Conservation (phyloP, 2,888 invertebrate species). For the Hymenopus coronatus region DNA sequence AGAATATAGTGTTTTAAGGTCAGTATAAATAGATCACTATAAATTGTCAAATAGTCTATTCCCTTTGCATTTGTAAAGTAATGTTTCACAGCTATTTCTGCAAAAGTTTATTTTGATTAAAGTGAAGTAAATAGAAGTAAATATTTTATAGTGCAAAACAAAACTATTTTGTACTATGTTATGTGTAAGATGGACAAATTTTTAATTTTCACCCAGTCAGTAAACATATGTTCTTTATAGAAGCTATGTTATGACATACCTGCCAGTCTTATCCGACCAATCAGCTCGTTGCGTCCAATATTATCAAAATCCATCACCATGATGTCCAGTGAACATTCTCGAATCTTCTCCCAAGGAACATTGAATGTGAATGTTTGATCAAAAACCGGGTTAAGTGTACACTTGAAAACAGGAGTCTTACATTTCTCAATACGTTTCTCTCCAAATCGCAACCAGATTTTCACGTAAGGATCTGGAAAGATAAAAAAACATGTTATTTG, state of each 20-base stretch:
- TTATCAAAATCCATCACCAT: conserved; percentile 98
- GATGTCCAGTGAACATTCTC: conserved; percentile 90
- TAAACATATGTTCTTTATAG: background rate
- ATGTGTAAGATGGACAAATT: too few relatives aligned
- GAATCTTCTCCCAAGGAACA: conserved; percentile 95
- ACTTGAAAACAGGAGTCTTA: conserved; percentile 92
- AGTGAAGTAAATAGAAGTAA: too few relatives aligned
- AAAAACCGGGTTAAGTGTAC: conserved; percentile 92
- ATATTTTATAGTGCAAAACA: too few relatives aligned
- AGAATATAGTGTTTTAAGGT: too few relatives aligned
- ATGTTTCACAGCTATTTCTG: too few relatives aligned
- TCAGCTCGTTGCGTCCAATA: conserved; percentile 88
- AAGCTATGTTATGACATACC: conserved; percentile 58
- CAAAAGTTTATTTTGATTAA: too few relatives aligned
- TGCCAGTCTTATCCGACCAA: conserved; percentile 88
- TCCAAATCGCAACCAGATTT: conserved; percentile 94
- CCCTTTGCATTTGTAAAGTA: too few relatives aligned
- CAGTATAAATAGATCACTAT: too few relatives aligned
- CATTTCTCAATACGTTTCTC: conserved; percentile 93
- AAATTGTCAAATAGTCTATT: too few relatives aligned
- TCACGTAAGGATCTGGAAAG: conserved; percentile 92
- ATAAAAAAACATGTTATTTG: background rate
- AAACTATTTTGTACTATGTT: too few relatives aligned
- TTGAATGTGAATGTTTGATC: conserved; percentile 95
- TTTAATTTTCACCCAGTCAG: background rate